Evolutionary conservation across 2,113 vertebrate genomes (phyloP), one percentile per base, ranked within the genome.

Genomic region (Plestiodon gilberti): DNA sequence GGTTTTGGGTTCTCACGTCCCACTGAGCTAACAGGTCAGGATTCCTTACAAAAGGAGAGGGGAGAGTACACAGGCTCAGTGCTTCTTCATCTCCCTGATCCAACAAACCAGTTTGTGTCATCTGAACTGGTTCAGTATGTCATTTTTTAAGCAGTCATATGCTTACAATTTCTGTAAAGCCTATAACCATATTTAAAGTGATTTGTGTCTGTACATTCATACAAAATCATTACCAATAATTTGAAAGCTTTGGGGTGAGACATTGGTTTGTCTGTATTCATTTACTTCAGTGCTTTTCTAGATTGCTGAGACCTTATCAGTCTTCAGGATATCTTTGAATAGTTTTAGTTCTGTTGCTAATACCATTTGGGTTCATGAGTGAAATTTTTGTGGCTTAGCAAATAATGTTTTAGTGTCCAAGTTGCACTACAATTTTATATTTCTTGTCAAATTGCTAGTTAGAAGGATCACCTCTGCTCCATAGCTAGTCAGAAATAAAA

Each of bases 371-470:
- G 61, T 25, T 64, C 10, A 22, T 35, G 82, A 80, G 33, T 6
- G 25, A 0, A 57, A 25, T 14, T 5, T 0, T 0, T 59, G 33
- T 62, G 64, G 43, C 75, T 77, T 40, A 10, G 71, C 22, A 74
- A 74, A 74, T 74, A 74, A 74, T n/a, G n/a, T 43, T 81, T 81
- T 78, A 62, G 1, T 64, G 67, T 67, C 9, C 0, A 59, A 52
- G 11, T 52, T 83, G 18, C 65, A n/a, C 15, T 73, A 84, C 9
- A 0, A n/a, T 83, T 83, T 87, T 75, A 52, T 70, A 0, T 77
- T 18, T 81, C 73, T 70, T 84, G 28, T 89, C 6, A 22, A n/a
- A n/a, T n/a, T n/a, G n/a, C n/a, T n/a, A 62, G 13, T 78, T 7
- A 61, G 28, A 17, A 77, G n/a, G n/a, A n/a, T n/a, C n/a, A n/a